phyloP scores from a whole-genome alignment of 2,797 vertebrate species.

The Luscinia luscinia region DNA sequence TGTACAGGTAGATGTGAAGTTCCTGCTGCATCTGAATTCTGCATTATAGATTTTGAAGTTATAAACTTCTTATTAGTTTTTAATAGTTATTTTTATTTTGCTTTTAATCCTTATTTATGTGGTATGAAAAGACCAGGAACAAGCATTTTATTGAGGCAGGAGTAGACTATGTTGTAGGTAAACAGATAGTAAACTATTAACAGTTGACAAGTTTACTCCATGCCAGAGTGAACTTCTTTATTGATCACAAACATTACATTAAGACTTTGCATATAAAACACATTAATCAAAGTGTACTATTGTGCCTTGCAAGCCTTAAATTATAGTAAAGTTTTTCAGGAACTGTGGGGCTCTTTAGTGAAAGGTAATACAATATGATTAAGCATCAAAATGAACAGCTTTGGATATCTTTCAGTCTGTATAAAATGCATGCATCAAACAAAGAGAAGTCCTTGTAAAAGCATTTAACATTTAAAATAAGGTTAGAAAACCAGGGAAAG shows the following conservation, averaged over 20 bases:
- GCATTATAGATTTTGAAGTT: neutral
- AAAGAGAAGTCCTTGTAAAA: neutral
- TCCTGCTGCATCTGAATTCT: neutral
- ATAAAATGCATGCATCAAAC: neutral
- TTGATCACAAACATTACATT: slow-evolving; percentile 58
- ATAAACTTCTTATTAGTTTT: neutral
- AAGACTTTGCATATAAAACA: slow-evolving; percentile 62
- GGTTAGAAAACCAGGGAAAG: neutral
- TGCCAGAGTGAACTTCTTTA: slow-evolving; percentile 55
- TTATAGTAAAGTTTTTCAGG: slow-evolving; percentile 41
- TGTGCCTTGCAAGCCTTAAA: slow-evolving; percentile 56
- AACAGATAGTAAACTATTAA: slow-evolving; percentile 65
- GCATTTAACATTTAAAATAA: neutral
- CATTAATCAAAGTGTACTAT: slow-evolving; percentile 16
- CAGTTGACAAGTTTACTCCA: slow-evolving; percentile 62
- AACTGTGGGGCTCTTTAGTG: slow-evolving; percentile 35
- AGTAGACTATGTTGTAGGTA: slow-evolving; percentile 49
- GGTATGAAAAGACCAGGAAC: neutral
- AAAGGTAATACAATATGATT: slow-evolving; percentile 13
- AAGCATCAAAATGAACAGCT: slow-evolving; percentile 8
- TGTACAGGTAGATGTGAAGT: neutral
- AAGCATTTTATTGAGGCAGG: slow-evolving; percentile 32
- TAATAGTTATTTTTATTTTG: neutral
- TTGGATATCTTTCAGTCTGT: neutral
- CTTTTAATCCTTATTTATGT: neutral